A percentile compares a stretch with the other conserved stretches of the same genome.
These are phyloP conservation scores for Crax fasciolata DNA, from an alignment of 2,797 vertebrate species.

Conservation along the genomic window DNA sequence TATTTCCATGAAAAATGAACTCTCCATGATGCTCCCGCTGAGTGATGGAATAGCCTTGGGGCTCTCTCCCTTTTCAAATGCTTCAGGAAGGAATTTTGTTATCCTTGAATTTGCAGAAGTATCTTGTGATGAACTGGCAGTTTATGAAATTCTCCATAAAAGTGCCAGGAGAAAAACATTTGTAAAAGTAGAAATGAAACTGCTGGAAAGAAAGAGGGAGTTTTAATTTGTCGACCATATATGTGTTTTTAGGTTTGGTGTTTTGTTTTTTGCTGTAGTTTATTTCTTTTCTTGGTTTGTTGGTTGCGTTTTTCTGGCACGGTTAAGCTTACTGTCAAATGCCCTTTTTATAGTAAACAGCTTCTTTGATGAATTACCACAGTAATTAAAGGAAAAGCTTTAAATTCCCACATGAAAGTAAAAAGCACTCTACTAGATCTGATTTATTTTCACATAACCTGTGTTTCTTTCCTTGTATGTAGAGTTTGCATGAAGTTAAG, in stretches of 20 bases:
- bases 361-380: neutral
- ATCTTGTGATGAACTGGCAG: neutral
- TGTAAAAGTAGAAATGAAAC: neutral
- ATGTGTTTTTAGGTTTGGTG: neutral
- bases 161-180: neutral
- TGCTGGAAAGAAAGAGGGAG: neutral
- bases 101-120: neutral
- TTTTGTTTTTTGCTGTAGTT: neutral
- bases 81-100: neutral
- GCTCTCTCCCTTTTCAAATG: neutral
- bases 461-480: neutral
- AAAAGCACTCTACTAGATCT: neutral
- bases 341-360: neutral
- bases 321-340: constrained; percentile 7
- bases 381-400: constrained; percentile 15
- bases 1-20: neutral
- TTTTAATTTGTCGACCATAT: neutral
- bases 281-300: no score
- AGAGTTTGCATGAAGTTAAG: neutral
- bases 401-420: neutral
- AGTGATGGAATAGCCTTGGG: neutral
- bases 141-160: neutral
- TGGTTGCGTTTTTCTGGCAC: neutral
- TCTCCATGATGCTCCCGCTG: neutral
- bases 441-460: constrained; percentile 4